phyloP scores from a whole-genome alignment of 2,888 invertebrate genomes.

The Entomobrya multifasciata region DNA sequence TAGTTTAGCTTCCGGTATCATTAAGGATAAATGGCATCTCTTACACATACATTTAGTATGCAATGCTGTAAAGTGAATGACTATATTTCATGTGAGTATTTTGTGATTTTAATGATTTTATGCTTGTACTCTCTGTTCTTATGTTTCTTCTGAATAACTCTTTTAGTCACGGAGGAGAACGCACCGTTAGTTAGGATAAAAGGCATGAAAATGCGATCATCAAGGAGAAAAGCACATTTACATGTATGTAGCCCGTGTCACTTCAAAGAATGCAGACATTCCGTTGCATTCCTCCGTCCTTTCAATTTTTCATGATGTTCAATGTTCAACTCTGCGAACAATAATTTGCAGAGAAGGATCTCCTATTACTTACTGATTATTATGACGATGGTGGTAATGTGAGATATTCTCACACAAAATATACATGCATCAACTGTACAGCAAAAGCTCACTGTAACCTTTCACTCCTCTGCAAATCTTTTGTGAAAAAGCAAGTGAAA shows the following conservation, averaged over 20 bases:
- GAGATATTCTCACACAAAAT: background rate
- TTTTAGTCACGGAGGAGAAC: background rate
- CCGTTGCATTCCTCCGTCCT: slow-evolving; percentile 29
- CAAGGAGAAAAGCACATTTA: background rate
- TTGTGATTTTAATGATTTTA: background rate
- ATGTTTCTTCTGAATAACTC: background rate
- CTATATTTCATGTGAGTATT: background rate
- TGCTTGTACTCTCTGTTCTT: background rate
- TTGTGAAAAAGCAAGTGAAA: background rate
- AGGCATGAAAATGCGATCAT: slow-evolving; percentile 25
- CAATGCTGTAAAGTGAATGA: no score
- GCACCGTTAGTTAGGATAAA: slow-evolving; percentile 16
- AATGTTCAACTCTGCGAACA: slow-evolving; percentile 34
- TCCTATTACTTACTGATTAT: background rate
- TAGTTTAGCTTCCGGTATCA: slow-evolving; percentile 54
- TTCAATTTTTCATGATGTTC: slow-evolving; percentile 49
- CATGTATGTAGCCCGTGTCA: slow-evolving; percentile 42
- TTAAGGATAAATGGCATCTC: slow-evolving; percentile 51
- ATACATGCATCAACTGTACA: background rate
- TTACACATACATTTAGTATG: background rate
- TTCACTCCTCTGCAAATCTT: slow-evolving; percentile 30
- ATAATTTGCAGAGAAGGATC: slow-evolving; percentile 29
- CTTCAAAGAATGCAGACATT: slow-evolving; percentile 51
- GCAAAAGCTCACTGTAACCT: slow-evolving; percentile 14
- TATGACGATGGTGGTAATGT: background rate